Evolutionary conservation across 2,113 vertebrate species (phyloP).

Genomic region (Syngnathus floridae): DNA sequence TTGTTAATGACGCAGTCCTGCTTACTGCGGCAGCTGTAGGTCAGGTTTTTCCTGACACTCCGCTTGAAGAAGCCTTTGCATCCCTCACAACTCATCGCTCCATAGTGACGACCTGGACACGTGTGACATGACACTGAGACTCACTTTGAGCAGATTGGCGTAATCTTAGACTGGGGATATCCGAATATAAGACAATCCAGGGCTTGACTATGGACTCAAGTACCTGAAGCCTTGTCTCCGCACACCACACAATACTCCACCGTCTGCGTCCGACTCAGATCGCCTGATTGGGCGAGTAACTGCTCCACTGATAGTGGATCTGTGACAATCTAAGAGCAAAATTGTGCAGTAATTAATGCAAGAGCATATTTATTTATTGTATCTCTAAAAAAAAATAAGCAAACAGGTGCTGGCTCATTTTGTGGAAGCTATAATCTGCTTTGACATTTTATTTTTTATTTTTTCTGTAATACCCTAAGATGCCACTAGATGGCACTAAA

Average conservation of each 20-base stretch:
- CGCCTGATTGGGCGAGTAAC: slow-evolving; percentile 83
- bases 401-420: neutral
- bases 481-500: too few relatives aligned
- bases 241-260: slow-evolving; percentile 96
- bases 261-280: slow-evolving; percentile 83
- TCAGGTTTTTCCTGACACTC: slow-evolving; percentile 93
- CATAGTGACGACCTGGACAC: slow-evolving; percentile 88
- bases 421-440: too few relatives aligned
- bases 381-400: neutral
- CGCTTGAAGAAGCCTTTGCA: slow-evolving; percentile 99
- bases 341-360: slow-evolving; percentile 3
- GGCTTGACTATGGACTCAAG: slow-evolving; percentile 2
- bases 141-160: slow-evolving; percentile 4
- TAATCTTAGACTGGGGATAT: neutral
- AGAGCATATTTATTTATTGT: neutral
- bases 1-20: slow-evolving; percentile 98
- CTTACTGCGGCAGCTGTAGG: slow-evolving; percentile 96
- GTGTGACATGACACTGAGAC: slow-evolving; percentile 13
- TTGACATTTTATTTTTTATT: too few relatives aligned
- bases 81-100: slow-evolving; percentile 96
- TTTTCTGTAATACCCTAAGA: too few relatives aligned
- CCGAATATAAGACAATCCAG: neutral
- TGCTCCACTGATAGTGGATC: slow-evolving; percentile 92
- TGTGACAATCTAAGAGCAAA: slow-evolving; percentile 83
- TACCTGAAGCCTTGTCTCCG: slow-evolving; percentile 98